phyloP scores from a whole-genome alignment of 2,113 vertebrate species.

The Corapipo altera region DNA sequence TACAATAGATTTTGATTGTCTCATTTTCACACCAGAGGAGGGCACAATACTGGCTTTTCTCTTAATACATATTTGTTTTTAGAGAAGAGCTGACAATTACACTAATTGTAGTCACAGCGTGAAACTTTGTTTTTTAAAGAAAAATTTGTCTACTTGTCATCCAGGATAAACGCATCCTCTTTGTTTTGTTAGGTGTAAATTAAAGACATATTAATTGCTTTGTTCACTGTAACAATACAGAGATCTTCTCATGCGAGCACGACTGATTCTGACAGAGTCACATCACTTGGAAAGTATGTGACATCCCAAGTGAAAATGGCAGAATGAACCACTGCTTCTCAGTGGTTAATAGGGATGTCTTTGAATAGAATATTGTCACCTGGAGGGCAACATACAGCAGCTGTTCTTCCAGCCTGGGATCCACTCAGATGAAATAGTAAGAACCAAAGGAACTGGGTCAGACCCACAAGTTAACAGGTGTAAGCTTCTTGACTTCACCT shows the following conservation, averaged over 20 bases:
- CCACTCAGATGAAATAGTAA: neutral
- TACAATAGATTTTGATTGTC: conserved; percentile 98
- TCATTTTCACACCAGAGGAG: conserved; percentile 90
- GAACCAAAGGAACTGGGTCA: neutral
- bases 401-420: neutral
- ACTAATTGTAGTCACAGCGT: conserved; percentile 90
- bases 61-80: conserved; percentile 96
- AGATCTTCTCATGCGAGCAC: conserved; percentile 38
- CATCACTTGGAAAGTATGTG: neutral
- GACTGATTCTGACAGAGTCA: conserved; percentile 36
- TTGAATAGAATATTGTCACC: neutral
- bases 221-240: conserved; percentile 70
- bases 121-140: conserved; percentile 85
- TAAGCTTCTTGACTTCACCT: neutral
- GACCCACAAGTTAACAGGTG: neutral
- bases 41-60: conserved; percentile 82
- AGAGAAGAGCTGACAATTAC: conserved; percentile 91
- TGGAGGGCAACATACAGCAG: neutral
- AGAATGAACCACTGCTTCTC: neutral
- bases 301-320: neutral
- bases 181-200: conserved; percentile 80
- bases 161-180: conserved; percentile 74
- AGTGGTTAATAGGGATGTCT: neutral
- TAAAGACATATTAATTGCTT: conserved; percentile 82
- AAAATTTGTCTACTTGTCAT: conserved; percentile 78